These are phyloP conservation scores for Brenthis daphne DNA, from an alignment of 2,888 invertebrate genomes.

Conservation along the genomic window DNA sequence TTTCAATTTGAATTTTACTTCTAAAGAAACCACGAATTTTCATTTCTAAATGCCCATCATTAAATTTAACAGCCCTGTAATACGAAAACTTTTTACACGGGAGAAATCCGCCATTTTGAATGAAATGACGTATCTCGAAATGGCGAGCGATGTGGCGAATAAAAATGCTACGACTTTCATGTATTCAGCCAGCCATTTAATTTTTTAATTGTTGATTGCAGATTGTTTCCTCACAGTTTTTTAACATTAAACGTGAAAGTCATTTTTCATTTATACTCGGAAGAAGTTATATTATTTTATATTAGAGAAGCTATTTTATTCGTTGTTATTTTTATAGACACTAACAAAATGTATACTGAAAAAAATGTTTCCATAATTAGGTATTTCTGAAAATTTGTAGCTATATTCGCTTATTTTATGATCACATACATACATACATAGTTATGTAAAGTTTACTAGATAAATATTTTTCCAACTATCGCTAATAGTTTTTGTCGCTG, in stretches of 20 bases:
- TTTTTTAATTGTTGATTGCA: constrained; percentile 28
- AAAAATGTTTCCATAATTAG: background rate
- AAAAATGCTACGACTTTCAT: constrained; percentile 23
- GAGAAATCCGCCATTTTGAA: constrained; percentile 36
- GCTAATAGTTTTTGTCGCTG: constrained; percentile 1
- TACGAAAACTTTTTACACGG: constrained; percentile 32
- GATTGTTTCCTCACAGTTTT: constrained; percentile 21
- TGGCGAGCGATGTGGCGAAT: constrained; percentile 38
- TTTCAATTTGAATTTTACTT: constrained; percentile 16
- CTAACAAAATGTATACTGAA: background rate
- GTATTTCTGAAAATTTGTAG: background rate
- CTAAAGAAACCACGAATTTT: constrained; percentile 12
- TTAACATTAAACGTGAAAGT: constrained; percentile 8
- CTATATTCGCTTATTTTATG: background rate
- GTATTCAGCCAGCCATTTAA: constrained; percentile 30
- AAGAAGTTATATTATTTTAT: background rate
- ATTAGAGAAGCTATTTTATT: background rate
- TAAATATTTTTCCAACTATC: constrained; percentile 4
- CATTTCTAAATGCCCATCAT: constrained; percentile 9
- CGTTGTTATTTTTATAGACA: background rate
- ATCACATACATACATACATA: no score
- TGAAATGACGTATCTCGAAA: constrained; percentile 36
- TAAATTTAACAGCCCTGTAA: constrained; percentile 31
- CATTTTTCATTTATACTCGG: constrained; percentile 2
- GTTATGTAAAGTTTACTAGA: background rate